These are phyloP conservation scores for Folsomia candida DNA, from an alignment of 2,888 invertebrate genomes.

Conservation along the genomic window DNA sequence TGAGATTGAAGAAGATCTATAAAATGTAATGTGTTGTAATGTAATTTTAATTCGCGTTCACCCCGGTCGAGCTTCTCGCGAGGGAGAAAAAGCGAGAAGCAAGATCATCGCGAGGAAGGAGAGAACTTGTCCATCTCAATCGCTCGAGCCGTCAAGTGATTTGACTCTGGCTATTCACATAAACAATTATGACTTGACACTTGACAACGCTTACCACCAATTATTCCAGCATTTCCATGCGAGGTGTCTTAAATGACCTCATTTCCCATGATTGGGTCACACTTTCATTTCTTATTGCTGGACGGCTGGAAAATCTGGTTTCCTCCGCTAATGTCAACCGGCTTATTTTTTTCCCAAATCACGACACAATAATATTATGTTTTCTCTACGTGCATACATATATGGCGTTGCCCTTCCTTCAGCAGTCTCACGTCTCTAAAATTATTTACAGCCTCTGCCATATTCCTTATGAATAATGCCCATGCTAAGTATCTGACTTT, in stretches of 20 bases:
- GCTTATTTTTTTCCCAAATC: neutral
- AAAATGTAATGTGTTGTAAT: constrained; percentile 5
- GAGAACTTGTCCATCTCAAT: neutral
- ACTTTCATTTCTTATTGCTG: neutral
- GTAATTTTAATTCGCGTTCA: neutral
- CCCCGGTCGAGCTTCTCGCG: neutral
- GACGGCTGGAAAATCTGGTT: neutral
- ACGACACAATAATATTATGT: neutral
- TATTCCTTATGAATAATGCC: neutral
- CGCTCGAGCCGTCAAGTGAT: neutral
- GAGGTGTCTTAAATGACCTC: constrained; percentile 3
- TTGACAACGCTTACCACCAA: neutral
- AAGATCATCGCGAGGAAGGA: too few species aligned
- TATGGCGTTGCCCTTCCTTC: neutral
- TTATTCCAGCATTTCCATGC: neutral
- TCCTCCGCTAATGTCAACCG: neutral
- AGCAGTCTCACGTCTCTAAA: neutral
- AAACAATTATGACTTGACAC: neutral
- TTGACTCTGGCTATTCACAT: neutral
- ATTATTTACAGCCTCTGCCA: neutral
- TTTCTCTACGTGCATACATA: neutral
- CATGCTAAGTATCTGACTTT: neutral
- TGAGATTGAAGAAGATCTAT: neutral
- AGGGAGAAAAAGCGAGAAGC: too few species aligned
- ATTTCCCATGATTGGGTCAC: neutral